These are phyloP conservation scores for Eumaeus atala DNA, from an alignment of 1,140 invertebrate genomes.

Conservation along the genomic window DNA sequence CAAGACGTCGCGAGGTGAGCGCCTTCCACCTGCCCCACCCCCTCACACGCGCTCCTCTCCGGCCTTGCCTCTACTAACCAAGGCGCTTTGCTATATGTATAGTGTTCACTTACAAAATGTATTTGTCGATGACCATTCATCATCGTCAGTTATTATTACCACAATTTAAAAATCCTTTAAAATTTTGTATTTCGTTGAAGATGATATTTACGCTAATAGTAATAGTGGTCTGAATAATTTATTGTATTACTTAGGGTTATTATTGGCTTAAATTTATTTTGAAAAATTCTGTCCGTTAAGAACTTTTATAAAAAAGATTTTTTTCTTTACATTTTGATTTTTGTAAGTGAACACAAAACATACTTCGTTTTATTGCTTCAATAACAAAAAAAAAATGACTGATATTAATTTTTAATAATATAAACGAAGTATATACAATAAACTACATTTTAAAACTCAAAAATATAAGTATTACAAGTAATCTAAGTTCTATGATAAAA, in stretches of 20 bases:
- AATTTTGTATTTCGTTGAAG: too few relatives aligned
- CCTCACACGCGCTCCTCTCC: not conserved
- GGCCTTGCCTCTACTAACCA: slow-evolving; percentile 6
- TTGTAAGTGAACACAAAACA: not conserved
- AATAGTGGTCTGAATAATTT: too few relatives aligned
- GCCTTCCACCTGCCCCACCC: slow-evolving; percentile 1
- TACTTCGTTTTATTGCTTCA: slow-evolving; percentile 7
- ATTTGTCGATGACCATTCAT: too few relatives aligned
- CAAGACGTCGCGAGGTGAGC: slow-evolving; percentile 86
- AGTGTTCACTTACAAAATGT: slow-evolving; percentile 13
- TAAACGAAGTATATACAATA: not conserved
- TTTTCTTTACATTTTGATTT: not conserved
- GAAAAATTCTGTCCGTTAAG: too few relatives aligned
- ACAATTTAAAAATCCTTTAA: too few relatives aligned
- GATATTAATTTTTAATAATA: not conserved
- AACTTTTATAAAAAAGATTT: too few relatives aligned
- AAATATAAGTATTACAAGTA: not conserved
- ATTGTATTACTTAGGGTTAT: too few relatives aligned
- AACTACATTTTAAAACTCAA: not conserved
- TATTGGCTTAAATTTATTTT: too few relatives aligned
- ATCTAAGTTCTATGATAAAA: too few relatives aligned
- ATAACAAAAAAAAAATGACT: not conserved
- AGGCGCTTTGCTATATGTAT: slow-evolving; percentile 11
- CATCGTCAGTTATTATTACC: too few relatives aligned
- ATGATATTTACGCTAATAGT: not conserved